These are phyloP conservation scores for Centropristis striata DNA, from an alignment of 2,113 vertebrate genomes.

Conservation along the genomic window DNA sequence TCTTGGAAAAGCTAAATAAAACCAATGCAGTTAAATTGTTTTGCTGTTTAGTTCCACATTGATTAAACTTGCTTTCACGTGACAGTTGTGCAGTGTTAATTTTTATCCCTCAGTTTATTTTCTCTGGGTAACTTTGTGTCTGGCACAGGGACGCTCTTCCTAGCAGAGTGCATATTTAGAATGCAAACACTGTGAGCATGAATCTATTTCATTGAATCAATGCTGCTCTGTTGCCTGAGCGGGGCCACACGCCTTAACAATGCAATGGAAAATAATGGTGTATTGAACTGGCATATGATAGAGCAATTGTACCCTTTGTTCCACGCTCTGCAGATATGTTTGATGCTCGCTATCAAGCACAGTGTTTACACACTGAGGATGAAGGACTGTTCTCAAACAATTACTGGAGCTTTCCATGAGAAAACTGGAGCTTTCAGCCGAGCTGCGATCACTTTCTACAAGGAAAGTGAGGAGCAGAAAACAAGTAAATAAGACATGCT, in stretches of 20 bases:
- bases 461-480: slow-evolving; percentile 66
- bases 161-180: slow-evolving; percentile 17
- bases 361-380: slow-evolving; percentile 36
- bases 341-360: slow-evolving; percentile 5
- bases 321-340: slow-evolving; percentile 30
- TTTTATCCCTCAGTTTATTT: not conserved
- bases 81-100: not conserved
- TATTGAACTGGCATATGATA: slow-evolving; percentile 55
- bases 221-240: slow-evolving; percentile 42
- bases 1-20: not conserved
- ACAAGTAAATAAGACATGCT: slow-evolving; percentile 77
- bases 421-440: slow-evolving; percentile 33
- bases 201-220: slow-evolving; percentile 52
- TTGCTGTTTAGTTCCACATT: not conserved
- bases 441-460: slow-evolving; percentile 53
- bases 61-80: not conserved
- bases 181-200: slow-evolving; percentile 39
- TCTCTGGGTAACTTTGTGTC: slow-evolving; percentile 27
- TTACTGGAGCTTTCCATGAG: slow-evolving; percentile 14
- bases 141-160: not conserved
- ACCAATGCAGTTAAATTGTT: not conserved
- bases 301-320: slow-evolving; percentile 46
- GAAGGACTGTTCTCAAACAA: slow-evolving; percentile 32
- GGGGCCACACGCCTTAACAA: slow-evolving; percentile 25
- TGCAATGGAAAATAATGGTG: slow-evolving; percentile 44